These are phyloP conservation scores for Cinclus mexicanus DNA, from an alignment of 2,113 vertebrate species.

Conservation along the genomic window DNA sequence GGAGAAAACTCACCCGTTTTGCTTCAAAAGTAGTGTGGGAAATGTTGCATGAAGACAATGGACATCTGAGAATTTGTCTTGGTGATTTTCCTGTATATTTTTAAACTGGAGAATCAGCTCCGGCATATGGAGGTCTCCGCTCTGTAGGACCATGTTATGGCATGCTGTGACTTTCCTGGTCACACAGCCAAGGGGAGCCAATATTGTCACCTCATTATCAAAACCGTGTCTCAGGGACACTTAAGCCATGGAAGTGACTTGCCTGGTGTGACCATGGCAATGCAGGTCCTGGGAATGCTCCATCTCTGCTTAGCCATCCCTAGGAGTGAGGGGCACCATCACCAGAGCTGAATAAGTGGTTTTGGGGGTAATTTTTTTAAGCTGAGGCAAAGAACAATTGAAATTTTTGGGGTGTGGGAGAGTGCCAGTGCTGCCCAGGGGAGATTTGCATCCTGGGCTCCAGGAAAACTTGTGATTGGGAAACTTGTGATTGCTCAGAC, in stretches of 20 bases:
- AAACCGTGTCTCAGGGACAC: neutral
- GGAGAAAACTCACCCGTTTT: neutral
- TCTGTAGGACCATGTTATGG: rapidly evolving
- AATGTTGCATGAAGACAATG: neutral
- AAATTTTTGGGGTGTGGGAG: neutral
- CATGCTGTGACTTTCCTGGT: rapidly evolving
- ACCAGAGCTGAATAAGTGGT: neutral
- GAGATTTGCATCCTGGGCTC: neutral
- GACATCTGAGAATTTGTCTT: neutral
- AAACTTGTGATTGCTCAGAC: neutral
- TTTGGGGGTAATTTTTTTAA: neutral
- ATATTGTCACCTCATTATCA: neutral
- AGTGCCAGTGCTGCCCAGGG: rapidly evolving
- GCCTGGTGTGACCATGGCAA: rapidly evolving
- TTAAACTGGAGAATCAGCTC: neutral
- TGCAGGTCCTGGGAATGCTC: neutral
- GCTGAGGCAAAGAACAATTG: neutral
- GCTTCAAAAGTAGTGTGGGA: neutral
- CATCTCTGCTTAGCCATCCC: neutral
- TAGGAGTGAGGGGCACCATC: rapidly evolving
- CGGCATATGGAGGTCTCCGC: rapidly evolving
- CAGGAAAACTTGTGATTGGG: neutral
- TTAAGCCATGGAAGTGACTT: neutral
- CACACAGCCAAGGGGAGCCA: rapidly evolving
- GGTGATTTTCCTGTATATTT: neutral